A percentile compares a stretch with the other conserved stretches of the same genome.
Evolutionary conservation across 1,140 invertebrate species (phyloP).

Genomic region (Lysiphlebus fabarum): DNA sequence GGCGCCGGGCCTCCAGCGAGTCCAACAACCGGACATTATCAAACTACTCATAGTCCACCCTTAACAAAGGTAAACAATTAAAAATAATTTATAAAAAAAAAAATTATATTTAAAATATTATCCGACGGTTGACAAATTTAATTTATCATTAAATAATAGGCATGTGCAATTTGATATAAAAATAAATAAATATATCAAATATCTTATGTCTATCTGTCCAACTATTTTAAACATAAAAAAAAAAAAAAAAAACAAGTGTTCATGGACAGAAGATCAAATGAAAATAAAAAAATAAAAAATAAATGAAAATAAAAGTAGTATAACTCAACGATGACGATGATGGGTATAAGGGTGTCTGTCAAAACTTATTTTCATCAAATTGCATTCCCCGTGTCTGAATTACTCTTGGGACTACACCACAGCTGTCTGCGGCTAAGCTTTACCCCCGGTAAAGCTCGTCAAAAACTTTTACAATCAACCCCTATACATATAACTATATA

Average conservation of each 20-base stretch:
- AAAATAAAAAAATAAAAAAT: too few relatives aligned
- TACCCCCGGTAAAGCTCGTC: conserved; percentile 42
- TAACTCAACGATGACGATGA: conserved; percentile 43
- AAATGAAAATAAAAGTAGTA: background rate
- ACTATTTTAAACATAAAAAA: too few relatives aligned
- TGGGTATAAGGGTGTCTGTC: conserved; percentile 53
- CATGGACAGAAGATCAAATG: too few relatives aligned
- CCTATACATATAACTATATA: too few relatives aligned
- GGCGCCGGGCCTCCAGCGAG: conserved; percentile 51
- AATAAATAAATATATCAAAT: too few relatives aligned
- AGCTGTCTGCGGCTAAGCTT: conserved; percentile 51
- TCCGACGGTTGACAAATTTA: conserved; percentile 1
- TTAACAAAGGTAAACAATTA: conserved; percentile 50
- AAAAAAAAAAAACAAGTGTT: too few relatives aligned
- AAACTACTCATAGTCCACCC: conserved; percentile 47
- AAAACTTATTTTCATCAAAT: conserved; percentile 49
- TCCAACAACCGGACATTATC: conserved; percentile 47
- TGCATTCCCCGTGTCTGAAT: conserved; percentile 22
- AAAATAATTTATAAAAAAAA: background rate
- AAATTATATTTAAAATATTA: background rate
- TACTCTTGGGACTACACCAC: conserved; percentile 41
- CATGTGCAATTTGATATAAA: too few relatives aligned
- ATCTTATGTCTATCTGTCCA: too few relatives aligned
- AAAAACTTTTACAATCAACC: conserved; percentile 34
- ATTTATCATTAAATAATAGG: too few relatives aligned